These are phyloP conservation scores for Etheostoma perlongum DNA, from an alignment of 2,797 vertebrate genomes.

Conservation along the genomic window DNA sequence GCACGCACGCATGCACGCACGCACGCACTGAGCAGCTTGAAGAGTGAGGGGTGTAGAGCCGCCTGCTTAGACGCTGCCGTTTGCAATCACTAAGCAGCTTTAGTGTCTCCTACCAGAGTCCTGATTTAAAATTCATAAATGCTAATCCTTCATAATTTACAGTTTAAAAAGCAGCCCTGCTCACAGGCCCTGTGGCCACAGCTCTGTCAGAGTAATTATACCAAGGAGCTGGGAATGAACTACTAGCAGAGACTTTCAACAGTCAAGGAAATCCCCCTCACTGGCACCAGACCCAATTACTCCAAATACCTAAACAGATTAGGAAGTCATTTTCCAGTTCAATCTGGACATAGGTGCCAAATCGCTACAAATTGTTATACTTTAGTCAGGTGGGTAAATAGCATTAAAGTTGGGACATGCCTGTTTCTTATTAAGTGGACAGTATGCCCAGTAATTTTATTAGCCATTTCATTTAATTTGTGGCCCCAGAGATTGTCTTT, in stretches of 20 bases:
- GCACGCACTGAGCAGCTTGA: constrained; percentile 72
- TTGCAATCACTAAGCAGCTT: constrained; percentile 99
- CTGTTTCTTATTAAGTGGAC: constrained; percentile 77
- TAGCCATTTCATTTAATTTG: constrained; percentile 82
- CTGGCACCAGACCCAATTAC: constrained; percentile 99
- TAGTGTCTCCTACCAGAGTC: constrained; percentile 99
- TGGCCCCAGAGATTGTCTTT: constrained; percentile 76
- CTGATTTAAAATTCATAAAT: constrained; percentile 99
- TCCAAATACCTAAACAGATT: constrained; percentile 99
- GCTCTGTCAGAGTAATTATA: constrained; percentile 99
- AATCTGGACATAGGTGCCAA: constrained; percentile 98
- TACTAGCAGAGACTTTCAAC: constrained; percentile 99
- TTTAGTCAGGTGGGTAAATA: constrained; percentile 96
- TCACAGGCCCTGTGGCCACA: constrained; percentile 99
- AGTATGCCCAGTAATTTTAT: constrained; percentile 81
- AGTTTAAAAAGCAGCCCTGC: constrained; percentile 99
- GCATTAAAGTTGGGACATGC: constrained; percentile 88
- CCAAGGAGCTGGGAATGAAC: constrained; percentile 99
- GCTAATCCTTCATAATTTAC: constrained; percentile 99
- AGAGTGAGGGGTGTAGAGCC: constrained; percentile 90
- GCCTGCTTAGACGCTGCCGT: constrained; percentile 92
- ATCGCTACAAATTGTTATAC: constrained; percentile 87
- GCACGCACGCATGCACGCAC: constrained; percentile 23
- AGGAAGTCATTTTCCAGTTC: constrained; percentile 99
- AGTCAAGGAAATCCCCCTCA: constrained; percentile 96